Evolutionary conservation across 37 sponge, comb jelly and placozoan species (phyloP), one percentile per base, ranked within the genome.

Genomic region (Beroe forskalii): DNA sequence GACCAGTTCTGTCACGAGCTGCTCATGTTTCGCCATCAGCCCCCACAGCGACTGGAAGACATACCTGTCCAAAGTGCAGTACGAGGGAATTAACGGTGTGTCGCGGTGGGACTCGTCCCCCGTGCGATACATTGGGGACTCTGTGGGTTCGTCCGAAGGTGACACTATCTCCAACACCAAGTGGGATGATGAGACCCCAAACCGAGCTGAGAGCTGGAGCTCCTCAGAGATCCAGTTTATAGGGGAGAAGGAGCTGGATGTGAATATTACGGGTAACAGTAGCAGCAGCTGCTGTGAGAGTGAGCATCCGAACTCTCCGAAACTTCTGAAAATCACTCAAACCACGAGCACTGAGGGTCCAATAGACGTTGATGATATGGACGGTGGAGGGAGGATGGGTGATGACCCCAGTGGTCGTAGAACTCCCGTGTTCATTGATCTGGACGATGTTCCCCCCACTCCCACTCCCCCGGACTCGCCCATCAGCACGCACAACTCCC

Each of bases 1-100:
- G 86, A 44, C 28, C 86, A 80, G 19, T 80, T 80, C 30, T 80
- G 86, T 44, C 86, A 80, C 27, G 86, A 80, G 42, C 86, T 80
- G 4, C 35, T 42, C 86, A 80, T 80, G 86, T 80, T 80, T 44
- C n/a, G 86, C 86, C 3, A 43, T 42, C 55, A 80, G 86, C 35
- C 55, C 86, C 1, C 35, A 42, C 55, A 48, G 55, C 12, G 55
- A 80, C 30, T 80, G 86, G 86, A 80, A 80, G 27, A 80, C 55
- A 6, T 80, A 80, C 86, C 25, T 80, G 40, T 33, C 20, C 14
- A 80, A 44, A 44, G 86, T 80, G 19, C 44, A 80, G 28, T 80
- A 80, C 55, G 36, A 3, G 2, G 38, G 14, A 3, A 8, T 12
- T 36, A 4, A 8, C 9, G 27, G 33, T 31, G 55, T 1, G 48